Conservation (phyloP, 2,113 vertebrate genomes). For the Montifringilla adamsi region DNA sequence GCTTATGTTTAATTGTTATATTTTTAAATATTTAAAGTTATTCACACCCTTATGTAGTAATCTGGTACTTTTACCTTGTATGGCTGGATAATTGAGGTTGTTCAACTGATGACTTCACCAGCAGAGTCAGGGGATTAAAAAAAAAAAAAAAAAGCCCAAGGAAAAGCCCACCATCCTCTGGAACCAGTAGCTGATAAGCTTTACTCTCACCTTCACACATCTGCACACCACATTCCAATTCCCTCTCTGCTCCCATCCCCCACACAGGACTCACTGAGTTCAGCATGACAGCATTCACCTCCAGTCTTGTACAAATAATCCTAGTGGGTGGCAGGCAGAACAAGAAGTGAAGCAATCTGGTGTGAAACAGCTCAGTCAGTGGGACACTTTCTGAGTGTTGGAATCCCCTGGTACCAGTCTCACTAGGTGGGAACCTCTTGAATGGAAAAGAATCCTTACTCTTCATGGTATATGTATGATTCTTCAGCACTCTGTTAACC, state of each 20-base stretch:
- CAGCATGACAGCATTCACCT: not conserved
- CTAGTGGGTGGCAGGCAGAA: not conserved
- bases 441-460: not conserved
- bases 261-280: not conserved
- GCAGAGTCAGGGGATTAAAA: not conserved
- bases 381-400: not conserved
- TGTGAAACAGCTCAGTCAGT: not conserved
- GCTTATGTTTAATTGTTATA: not conserved
- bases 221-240: conserved; percentile 46
- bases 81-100: not conserved
- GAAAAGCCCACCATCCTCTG: not conserved
- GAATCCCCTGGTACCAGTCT: not conserved
- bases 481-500: not conserved
- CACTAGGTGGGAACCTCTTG: not conserved
- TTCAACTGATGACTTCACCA: not conserved
- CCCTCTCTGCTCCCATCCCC: not conserved
- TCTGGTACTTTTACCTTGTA: not conserved
- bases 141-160: not conserved
- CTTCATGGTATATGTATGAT: rapidly evolving
- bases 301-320: not conserved
- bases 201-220: conserved; percentile 60
- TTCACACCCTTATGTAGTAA: not conserved
- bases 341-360: not conserved
- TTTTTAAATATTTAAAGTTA: not conserved
- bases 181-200: conserved; percentile 58